Evolutionary conservation across 1,140 invertebrate genomes (phyloP), one percentile per base, ranked within the genome.

Genomic region (Pristionchus pacificus): DNA sequence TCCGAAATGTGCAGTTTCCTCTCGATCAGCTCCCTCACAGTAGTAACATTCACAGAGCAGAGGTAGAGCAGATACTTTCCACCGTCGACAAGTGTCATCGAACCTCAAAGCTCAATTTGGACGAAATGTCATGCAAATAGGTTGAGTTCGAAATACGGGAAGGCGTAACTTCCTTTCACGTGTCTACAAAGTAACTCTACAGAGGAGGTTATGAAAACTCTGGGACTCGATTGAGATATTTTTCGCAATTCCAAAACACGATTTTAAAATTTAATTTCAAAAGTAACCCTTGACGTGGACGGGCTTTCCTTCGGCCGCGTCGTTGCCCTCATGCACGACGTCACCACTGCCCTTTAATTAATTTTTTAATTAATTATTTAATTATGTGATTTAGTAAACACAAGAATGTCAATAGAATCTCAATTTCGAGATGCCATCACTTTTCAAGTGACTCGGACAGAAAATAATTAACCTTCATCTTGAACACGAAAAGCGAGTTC

Each of bases 1-100:
- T 79, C 78, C 2, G 76, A 75, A 2, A 79, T 55, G 57, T 71
- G 77, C 13, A 79, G 72, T 38, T 72, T 74, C 27, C 78, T 24
- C 57, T 79, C 78, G 32, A 74, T 73, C 2, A 79, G 55, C 61
- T 79, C 78, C 57, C 10, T 30, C n/a, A 85, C 78, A 68, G 82
- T 82, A 32, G 83, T 79, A 55, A 87, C 78, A 65, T 85, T 81
- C 0, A 85, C 80, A 2, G 86, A 86, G 31, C 85, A 84, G 63
- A 87, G 84, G 72, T 84, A 86, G 19, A 86, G 77, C 77, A 86
- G 82, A 70, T 83, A 82, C 57, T 83, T 73, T 14, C 79, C 80
- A 57, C 84, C 79, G n/a, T 82, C 78, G 24, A 86, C 67, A 76
- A 77, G 80, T 14, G 85, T 77, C 85, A 86, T 86, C 55, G 85